Base-by-base conservation (phyloP, 2,888 invertebrate genomes). In the Morinoia aosen region DNA sequence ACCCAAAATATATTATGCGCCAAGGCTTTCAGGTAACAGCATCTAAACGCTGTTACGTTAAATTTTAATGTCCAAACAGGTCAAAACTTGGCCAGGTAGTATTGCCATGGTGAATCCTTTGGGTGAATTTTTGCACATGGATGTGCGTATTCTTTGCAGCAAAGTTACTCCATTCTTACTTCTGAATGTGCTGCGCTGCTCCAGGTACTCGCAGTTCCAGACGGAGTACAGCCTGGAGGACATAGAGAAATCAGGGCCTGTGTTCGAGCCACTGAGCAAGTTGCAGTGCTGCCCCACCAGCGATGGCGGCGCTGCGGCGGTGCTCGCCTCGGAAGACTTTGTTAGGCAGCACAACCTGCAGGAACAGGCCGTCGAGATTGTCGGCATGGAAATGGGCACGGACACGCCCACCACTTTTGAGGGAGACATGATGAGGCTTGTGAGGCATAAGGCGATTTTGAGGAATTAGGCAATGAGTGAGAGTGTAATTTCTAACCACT, bases 241-340 rank as follows among this genome's bases (percentile, higher is more conserved):
- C 97, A 98, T 99, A 96, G 97, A 98, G 97, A 98, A 98, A 25
- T 98, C 99, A 0, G 98, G 99, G n/a, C 98, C 98, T 97, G 98
- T 99, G 96, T 99, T 98, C 97, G 99, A 98, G 7, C 99, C 99
- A 0, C 97, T 99, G 94, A 99, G 99, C 2, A 99, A 99, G 97
- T 98, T 99, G 25, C 99, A 99, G 97, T 99, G 99, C 97, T 99
- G 99, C 97, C 99, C 99, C 0, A 99, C 99, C 0, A 99, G 99
- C 94, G 99, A 99, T 97, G 99, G 99, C n/a, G 98, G 99, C 0
- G 99, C 99, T 57, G 99, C 99, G 57, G 99, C 98, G 0, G 98
- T 99, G 96, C 97, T 99, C 91, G 99, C 98, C 96, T 99, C 98
- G 19, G 99, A 99, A 97, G 98, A 98, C 33, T 99, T 99, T 97